These are phyloP conservation scores for Drosophila kepulauana DNA, from an alignment of 1,140 invertebrate species.

Conservation along the genomic window DNA sequence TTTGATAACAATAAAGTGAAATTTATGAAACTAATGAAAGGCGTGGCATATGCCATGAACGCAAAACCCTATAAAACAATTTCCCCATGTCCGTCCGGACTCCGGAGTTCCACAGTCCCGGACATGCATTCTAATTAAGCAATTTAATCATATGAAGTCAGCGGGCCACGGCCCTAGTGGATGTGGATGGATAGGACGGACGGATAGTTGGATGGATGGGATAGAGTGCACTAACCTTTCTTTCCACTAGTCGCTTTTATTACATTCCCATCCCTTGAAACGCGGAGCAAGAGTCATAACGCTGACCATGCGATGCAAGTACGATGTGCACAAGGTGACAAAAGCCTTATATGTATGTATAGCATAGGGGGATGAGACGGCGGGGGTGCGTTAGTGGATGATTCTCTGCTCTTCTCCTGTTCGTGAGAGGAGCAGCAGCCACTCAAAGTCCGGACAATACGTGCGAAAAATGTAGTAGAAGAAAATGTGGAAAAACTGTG, in stretches of 20 bases:
- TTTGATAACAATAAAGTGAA: conserved; percentile 65
- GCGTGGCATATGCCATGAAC: neutral
- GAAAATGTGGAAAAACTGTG: conserved; percentile 77
- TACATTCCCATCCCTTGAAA: conserved; percentile 2
- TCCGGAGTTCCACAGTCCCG: too few species aligned
- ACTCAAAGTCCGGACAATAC: conserved; percentile 62
- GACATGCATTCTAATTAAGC: conserved; percentile 59
- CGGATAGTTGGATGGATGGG: neutral
- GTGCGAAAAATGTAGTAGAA: conserved; percentile 74
- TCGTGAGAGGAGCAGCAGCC: conserved; percentile 34
- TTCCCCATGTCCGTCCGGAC: neutral
- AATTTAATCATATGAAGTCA: conserved; percentile 50
- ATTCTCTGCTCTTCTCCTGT: conserved; percentile 24
- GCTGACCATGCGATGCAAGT: conserved; percentile 3
- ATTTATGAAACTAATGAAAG: conserved; percentile 26
- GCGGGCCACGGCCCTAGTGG: neutral
- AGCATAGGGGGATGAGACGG: neutral
- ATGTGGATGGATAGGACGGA: neutral
- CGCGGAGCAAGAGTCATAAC: neutral
- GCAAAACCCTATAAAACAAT: neutral
- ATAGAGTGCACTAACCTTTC: conserved; percentile 20
- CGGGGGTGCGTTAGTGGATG: conserved; percentile 28
- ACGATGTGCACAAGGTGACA: conserved; percentile 22
- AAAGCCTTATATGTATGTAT: neutral
- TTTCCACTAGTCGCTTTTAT: neutral